Base-by-base conservation (phyloP, 2,888 invertebrate species). In the Merodon equestris region DNA sequence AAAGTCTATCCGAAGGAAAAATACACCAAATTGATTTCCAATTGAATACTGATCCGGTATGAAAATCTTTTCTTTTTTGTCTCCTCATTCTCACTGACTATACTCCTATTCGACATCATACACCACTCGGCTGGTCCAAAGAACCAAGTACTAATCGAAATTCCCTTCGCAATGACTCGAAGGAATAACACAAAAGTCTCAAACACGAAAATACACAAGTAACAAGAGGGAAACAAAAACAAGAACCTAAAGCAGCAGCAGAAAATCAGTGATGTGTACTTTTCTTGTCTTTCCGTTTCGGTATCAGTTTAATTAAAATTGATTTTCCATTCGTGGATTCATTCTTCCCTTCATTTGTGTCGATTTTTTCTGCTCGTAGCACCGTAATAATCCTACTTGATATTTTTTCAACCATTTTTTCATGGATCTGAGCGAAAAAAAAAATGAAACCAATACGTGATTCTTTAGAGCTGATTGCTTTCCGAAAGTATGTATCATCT, bases 271-370 rank as follows among this genome's bases (percentile, higher is more conserved):
- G 14, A 9, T 1, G 15, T 10, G 14, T 27, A 10, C 14, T 10
- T 47, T 51, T 12, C 38, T 15, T 18, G 27, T 40, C 18, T 19
- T 47, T 45, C 12, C 50, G 34, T 27, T 15, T 27, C 45, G 17
- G 54, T 72, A 73, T 73, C 68, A 38, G 68, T 73, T 79, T 79
- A 73, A 79, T 79, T 79, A 79, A 79, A 79, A 79, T 79, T 73
- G 77, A 79, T 79, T 79, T 79, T 79, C 73, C 67, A 73, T 77
- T 77, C 68, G 57, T 60, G 64, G 51, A 36, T 47, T 50, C n/a
- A n/a, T n/a, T n/a, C n/a, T n/a, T n/a, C n/a, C n/a, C n/a, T n/a
- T n/a, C n/a, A n/a, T n/a, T n/a, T n/a, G n/a, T 38, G 61, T 60
- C 27, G 40, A 19, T 36, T 47, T 34, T 36, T 54, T 50, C 44